phyloP scores from a whole-genome alignment of 2,113 vertebrate genomes.

The Tachycineta bicolor region DNA sequence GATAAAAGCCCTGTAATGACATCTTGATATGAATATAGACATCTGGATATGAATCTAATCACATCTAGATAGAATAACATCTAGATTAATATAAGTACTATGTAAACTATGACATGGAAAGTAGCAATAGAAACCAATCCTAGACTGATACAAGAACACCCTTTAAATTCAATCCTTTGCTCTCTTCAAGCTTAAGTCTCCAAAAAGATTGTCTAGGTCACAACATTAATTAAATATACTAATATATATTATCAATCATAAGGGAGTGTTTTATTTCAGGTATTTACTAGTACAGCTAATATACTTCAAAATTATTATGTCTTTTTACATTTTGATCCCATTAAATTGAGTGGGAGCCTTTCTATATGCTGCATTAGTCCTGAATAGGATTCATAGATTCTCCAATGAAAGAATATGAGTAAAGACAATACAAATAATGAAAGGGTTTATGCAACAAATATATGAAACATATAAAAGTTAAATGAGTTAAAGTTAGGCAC shows the following conservation, averaged over 20 bases:
- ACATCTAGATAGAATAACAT: background rate
- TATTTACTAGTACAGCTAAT: background rate
- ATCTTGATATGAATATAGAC: background rate
- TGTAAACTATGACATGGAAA: background rate
- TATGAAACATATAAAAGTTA: background rate
- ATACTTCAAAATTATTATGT: background rate
- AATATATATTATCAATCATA: background rate
- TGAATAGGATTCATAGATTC: background rate
- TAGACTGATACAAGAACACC: background rate
- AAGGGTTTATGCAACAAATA: background rate
- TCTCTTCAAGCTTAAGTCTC: background rate
- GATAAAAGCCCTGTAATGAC: background rate
- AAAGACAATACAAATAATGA: background rate
- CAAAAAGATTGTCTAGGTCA: background rate
- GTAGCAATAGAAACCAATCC: background rate
- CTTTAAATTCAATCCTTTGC: background rate
- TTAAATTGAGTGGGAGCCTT: background rate
- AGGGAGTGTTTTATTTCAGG: background rate
- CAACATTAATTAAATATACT: background rate
- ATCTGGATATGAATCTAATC: background rate
- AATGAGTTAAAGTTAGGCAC: fast-evolving
- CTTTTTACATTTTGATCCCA: background rate
- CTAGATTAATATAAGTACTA: background rate
- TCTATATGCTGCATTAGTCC: background rate
- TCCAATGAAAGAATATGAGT: background rate